Evolutionary conservation across 2,797 vertebrate genomes (phyloP).

Genomic region (Glossophaga mutica): DNA sequence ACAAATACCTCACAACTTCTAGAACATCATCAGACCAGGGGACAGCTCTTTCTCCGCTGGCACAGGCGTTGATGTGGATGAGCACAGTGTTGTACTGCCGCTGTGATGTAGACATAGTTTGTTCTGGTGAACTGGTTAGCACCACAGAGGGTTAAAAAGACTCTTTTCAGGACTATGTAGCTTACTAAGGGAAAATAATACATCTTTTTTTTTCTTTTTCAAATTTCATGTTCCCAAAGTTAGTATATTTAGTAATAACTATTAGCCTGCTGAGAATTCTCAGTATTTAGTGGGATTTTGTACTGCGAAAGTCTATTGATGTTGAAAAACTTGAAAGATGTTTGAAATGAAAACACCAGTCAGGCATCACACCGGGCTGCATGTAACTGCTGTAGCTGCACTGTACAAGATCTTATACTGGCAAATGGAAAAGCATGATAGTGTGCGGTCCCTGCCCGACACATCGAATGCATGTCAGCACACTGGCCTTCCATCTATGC

Average conservation of each 20-base stretch:
- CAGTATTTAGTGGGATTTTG: neutral
- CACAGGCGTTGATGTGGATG: accelerated
- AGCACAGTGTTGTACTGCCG: neutral
- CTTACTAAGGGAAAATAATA: neutral
- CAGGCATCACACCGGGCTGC: neutral
- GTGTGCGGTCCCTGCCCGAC: neutral
- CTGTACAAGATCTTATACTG: neutral
- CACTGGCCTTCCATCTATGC: accelerated
- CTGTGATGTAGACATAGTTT: neutral
- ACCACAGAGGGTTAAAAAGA: neutral
- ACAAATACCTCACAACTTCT: neutral
- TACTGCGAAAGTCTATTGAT: neutral
- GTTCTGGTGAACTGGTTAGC: neutral
- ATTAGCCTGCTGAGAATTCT: neutral
- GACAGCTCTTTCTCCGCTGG: neutral
- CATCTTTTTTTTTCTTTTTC: neutral
- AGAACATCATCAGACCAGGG: neutral
- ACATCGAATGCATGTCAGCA: accelerated
- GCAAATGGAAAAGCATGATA: neutral
- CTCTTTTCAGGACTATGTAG: neutral
- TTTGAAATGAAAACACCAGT: neutral
- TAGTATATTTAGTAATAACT: neutral
- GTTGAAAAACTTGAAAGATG: neutral
- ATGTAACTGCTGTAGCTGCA: neutral
- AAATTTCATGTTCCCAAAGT: neutral